Percentiles rank a stretch among this genome's conserved stretches.
Conservation (phyloP, 2,888 invertebrate genomes). For the Drosophila longiperda region DNA sequence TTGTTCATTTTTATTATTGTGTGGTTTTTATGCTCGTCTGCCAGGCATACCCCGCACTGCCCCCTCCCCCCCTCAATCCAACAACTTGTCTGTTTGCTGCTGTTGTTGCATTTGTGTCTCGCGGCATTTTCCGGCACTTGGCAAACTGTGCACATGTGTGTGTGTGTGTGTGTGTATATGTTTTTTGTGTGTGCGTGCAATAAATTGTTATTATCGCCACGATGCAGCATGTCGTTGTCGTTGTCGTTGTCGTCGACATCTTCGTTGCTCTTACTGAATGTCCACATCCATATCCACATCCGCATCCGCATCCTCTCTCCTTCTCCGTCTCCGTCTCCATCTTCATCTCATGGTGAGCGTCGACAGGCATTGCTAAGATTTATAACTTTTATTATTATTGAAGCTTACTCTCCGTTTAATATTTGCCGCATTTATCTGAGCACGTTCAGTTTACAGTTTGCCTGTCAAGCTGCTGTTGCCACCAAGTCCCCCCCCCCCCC, state of each 20-base stretch:
- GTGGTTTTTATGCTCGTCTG: slow-evolving; percentile 68
- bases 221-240: slow-evolving; percentile 77
- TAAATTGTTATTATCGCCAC: slow-evolving; percentile 84
- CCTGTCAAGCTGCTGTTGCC: slow-evolving; percentile 28
- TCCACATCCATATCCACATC: slow-evolving; percentile 23
- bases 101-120: slow-evolving; percentile 65
- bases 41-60: slow-evolving; percentile 15
- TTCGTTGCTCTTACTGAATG: slow-evolving; percentile 44
- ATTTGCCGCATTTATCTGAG: slow-evolving; percentile 72
- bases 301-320: slow-evolving; percentile 19
- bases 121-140: slow-evolving; percentile 74
- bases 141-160: slow-evolving; percentile 57
- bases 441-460: slow-evolving; percentile 50
- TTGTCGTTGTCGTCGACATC: slow-evolving; percentile 33
- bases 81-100: slow-evolving; percentile 34
- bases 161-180: slow-evolving; percentile 24
- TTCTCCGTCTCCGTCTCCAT: slow-evolving; percentile 15
- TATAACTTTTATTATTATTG: slow-evolving; percentile 83
- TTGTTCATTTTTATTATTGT: slow-evolving; percentile 83
- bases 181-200: slow-evolving; percentile 65
- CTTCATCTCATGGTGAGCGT: slow-evolving; percentile 31
- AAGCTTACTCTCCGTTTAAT: slow-evolving; percentile 77
- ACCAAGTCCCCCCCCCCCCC: slow-evolving; percentile 6
- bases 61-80: slow-evolving; percentile 2
- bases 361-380: slow-evolving; percentile 73